Base-by-base conservation (phyloP, 23 tunicate genomes). In the Styela plicata region DNA sequence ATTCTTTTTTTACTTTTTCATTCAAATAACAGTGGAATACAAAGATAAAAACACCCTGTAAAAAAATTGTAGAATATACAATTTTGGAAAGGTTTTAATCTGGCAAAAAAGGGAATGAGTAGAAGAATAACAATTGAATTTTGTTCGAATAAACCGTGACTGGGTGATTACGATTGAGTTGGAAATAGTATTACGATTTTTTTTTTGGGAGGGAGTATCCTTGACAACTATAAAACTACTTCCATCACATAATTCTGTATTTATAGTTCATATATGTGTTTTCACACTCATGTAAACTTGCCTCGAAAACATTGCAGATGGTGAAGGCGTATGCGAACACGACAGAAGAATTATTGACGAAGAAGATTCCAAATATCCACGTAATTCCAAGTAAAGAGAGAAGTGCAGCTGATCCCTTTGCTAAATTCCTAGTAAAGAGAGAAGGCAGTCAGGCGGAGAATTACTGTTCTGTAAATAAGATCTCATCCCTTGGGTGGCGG, bases 21-120 rank as follows among this genome's bases (percentile, higher is more conserved):
- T 87, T 87, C 25, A 87, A 31, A 2, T 82, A 24, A 63, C 91
- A 87, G 31, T 87, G 91, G 65, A 87, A 87, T 27, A 87, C 62
- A 35, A 87, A 87, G 35, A 87, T 82, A 62, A 87, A 87, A 25
- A 87, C 86, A 25, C 91, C 91, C 91, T 87, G 69, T 26, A 75
- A 25, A 79, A 79, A 79, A 62, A 77, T n/a, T n/a, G n/a, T n/a
- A n/a, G n/a, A n/a, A n/a, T n/a, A n/a, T n/a, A n/a, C n/a, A n/a
- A n/a, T n/a, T n/a, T n/a, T n/a, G n/a, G n/a, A n/a, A n/a, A n/a
- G n/a, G n/a, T n/a, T n/a, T n/a, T n/a, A n/a, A n/a, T n/a, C n/a
- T n/a, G n/a, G n/a, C n/a, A n/a, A n/a, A n/a, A n/a, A n/a, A n/a
- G n/a, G n/a, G n/a, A n/a, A n/a, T n/a, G n/a, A n/a, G n/a, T n/a